Conservation (phyloP, 1,140 invertebrate species). For the Drosophila miranda region DNA sequence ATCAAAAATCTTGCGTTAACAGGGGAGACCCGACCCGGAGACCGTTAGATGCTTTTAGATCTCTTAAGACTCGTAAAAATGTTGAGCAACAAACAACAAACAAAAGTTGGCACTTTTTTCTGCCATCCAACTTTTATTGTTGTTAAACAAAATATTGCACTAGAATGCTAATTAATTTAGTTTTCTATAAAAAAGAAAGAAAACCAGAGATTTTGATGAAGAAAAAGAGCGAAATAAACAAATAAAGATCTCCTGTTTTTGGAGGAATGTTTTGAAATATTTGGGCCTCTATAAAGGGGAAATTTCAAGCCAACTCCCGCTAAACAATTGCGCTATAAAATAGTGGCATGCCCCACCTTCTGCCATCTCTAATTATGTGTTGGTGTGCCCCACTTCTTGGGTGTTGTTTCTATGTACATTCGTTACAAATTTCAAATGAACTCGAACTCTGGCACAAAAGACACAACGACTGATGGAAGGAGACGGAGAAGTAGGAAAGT, state of each 20-base stretch:
- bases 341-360: constrained; percentile 53
- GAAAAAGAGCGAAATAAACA: constrained; percentile 11
- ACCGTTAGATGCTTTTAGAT: too few relatives aligned
- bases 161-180: constrained; percentile 69
- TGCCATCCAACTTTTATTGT: constrained; percentile 15
- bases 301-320: neutral
- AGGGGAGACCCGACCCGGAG: too few relatives aligned
- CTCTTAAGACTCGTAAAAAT: neutral
- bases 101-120: constrained; percentile 14
- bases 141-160: constrained; percentile 53
- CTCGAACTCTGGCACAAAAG: constrained; percentile 35
- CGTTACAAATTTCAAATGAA: constrained; percentile 73
- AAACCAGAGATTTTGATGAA: constrained; percentile 7
- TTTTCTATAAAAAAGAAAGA: constrained; percentile 43
- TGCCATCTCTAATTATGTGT: constrained; percentile 33
- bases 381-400: constrained; percentile 30
- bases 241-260: neutral
- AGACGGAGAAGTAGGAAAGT: constrained; percentile 32
- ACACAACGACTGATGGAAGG: constrained; percentile 6
- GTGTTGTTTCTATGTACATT: neutral
- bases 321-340: constrained; percentile 30
- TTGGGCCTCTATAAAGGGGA: neutral
- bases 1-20: constrained; percentile 2
- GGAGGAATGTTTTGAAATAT: constrained; percentile 24
- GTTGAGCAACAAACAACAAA: constrained; percentile 3